Percentiles rank a stretch among this genome's conserved stretches.
Conservation (phyloP, 2,888 invertebrate species). For the Geophilus truncorum region DNA sequence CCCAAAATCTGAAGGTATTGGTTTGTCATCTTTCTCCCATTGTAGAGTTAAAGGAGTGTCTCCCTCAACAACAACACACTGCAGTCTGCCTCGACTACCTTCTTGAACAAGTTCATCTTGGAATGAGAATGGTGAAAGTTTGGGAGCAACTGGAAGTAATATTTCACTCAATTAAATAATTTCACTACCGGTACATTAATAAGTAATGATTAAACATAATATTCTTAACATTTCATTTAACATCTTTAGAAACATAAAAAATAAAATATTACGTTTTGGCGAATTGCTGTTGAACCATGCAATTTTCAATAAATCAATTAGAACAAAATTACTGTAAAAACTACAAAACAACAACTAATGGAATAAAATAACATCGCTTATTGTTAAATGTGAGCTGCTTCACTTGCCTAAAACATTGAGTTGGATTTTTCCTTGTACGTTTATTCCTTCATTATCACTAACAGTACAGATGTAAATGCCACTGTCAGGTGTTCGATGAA, state of each 20-base stretch:
- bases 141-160: conserved; percentile 25
- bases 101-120: conserved; percentile 25
- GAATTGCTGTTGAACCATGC: too few relatives aligned
- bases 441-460: neutral
- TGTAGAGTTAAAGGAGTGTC: neutral
- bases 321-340: too few relatives aligned
- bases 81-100: conserved; percentile 8
- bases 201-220: too few relatives aligned
- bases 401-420: neutral
- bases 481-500: neutral
- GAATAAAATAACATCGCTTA: too few relatives aligned
- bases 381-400: too few relatives aligned
- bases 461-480: neutral
- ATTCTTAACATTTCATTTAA: too few relatives aligned
- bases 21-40: neutral
- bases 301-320: too few relatives aligned
- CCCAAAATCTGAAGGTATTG: conserved; percentile 38
- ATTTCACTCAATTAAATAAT: neutral
- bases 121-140: conserved; percentile 3
- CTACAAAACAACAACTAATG: too few relatives aligned
- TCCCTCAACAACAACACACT: conserved; percentile 14
- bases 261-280: too few relatives aligned
- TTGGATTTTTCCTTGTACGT: neutral
- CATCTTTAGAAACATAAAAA: too few relatives aligned
- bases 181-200: too few relatives aligned